Conservation (phyloP, 2,113 vertebrate species). For the Cyphomyrus plagiostoma region DNA sequence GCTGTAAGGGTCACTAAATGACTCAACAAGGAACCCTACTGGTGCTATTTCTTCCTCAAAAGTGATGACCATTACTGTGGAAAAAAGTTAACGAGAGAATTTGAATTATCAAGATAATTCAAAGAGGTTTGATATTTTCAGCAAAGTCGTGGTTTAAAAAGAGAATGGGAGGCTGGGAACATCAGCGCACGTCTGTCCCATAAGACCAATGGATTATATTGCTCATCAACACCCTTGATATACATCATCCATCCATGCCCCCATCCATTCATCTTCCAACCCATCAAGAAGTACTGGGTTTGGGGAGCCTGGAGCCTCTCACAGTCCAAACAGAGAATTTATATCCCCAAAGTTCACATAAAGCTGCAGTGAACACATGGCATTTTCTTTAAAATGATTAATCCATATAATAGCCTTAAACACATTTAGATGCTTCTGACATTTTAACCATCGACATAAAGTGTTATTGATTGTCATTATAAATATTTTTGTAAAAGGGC, state of each 20-base stretch:
- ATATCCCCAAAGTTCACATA: not conserved
- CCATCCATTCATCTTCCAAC: not conserved
- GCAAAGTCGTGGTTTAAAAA: not conserved
- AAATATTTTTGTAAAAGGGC: not conserved
- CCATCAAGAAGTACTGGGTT: not conserved
- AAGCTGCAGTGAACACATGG: not conserved
- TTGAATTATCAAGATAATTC: not conserved
- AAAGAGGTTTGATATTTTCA: not conserved
- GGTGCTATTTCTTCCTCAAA: not conserved
- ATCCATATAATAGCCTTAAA: conserved; percentile 2
- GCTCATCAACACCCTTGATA: not conserved
- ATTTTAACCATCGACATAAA: not conserved
- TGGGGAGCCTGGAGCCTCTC: not conserved
- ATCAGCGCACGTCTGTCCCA: not conserved
- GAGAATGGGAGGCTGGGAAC: not conserved
- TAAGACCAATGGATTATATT: not conserved
- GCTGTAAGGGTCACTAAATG: not conserved
- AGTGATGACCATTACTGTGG: not conserved
- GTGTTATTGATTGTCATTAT: conserved; percentile 2
- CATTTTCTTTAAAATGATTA: not conserved
- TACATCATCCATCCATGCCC: not conserved
- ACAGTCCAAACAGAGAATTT: not conserved
- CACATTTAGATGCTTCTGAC: not conserved
- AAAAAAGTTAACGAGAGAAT: not conserved
- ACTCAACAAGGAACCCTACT: not conserved